These are phyloP conservation scores for Nemotelus nigrinus DNA, from an alignment of 2,888 invertebrate species.

Conservation along the genomic window DNA sequence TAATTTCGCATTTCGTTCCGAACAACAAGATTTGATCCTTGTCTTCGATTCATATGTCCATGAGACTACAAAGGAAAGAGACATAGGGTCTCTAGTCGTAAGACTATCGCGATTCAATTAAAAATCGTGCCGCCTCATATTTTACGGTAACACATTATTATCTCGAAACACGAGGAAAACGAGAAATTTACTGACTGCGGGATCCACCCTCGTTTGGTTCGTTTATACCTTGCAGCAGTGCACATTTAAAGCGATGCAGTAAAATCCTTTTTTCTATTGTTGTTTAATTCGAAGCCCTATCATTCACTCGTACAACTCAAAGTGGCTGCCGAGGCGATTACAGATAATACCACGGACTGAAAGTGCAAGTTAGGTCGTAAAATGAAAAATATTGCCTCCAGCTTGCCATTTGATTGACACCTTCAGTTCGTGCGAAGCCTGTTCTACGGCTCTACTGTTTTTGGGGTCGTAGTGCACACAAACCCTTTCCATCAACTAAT, in stretches of 20 bases:
- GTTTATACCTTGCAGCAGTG: not conserved
- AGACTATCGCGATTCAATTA: conserved; percentile 41
- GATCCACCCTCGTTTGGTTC: conserved; percentile 22
- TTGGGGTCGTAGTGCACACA: conserved; percentile 18
- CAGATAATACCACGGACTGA: conserved; percentile 17
- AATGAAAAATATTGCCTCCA: conserved; percentile 38
- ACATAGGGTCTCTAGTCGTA: too few species aligned
- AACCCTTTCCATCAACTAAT: conserved; percentile 1
- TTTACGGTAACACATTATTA: conserved; percentile 25
- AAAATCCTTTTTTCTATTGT: conserved; percentile 24
- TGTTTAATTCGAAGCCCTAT: conserved; percentile 34
- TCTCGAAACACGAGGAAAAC: conserved; percentile 18
- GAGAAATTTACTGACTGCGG: conserved; percentile 34
- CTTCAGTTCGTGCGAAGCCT: conserved; percentile 16
- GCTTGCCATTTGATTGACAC: conserved; percentile 42
- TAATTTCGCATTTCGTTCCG: not conserved
- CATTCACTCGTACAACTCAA: not conserved
- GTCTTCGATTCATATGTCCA: not conserved
- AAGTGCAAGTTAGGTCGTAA: conserved; percentile 32
- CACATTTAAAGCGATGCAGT: not conserved
- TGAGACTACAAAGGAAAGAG: not conserved
- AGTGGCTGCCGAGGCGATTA: conserved; percentile 2
- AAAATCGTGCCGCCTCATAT: conserved; percentile 39
- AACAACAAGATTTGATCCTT: conserved; percentile 29
- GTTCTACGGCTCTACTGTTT: not conserved